These are phyloP conservation scores for Chironomus riparius DNA, from an alignment of 2,888 invertebrate genomes.

Conservation along the genomic window DNA sequence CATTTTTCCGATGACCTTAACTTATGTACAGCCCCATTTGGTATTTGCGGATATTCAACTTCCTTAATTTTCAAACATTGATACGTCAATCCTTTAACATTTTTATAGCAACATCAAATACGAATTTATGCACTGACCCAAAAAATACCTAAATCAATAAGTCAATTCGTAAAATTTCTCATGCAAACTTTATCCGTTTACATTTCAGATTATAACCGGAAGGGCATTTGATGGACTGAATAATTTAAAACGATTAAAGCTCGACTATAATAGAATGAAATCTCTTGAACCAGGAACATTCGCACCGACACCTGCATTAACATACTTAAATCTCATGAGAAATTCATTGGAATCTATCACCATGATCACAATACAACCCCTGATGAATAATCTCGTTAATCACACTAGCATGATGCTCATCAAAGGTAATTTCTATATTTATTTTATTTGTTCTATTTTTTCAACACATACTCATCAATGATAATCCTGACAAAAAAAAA, in stretches of 20 bases:
- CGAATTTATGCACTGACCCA: too few species aligned
- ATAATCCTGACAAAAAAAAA: background rate
- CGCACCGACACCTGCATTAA: conserved; percentile 59
- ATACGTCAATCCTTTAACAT: too few species aligned
- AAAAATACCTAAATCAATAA: too few species aligned
- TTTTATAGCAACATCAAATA: too few species aligned
- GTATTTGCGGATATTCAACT: too few species aligned
- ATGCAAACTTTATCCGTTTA: background rate
- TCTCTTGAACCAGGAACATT: conserved; percentile 62
- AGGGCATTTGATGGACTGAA: conserved; percentile 68
- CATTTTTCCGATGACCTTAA: too few species aligned
- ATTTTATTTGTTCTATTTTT: background rate
- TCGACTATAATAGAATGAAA: conserved; percentile 68
- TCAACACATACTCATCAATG: background rate
- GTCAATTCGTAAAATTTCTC: background rate
- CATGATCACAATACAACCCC: conserved; percentile 65
- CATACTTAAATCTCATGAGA: conserved; percentile 65
- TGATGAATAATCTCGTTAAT: conserved; percentile 68
- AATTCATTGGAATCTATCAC: conserved; percentile 69
- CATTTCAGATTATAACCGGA: conserved; percentile 57
- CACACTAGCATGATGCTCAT: conserved; percentile 64
- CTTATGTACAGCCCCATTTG: too few species aligned
- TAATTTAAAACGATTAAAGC: conserved; percentile 59
- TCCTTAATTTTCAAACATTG: too few species aligned
- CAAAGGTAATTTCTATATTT: conserved; percentile 54